phyloP scores from a whole-genome alignment of 2,113 vertebrate genomes.

The Haemorhous mexicanus region DNA sequence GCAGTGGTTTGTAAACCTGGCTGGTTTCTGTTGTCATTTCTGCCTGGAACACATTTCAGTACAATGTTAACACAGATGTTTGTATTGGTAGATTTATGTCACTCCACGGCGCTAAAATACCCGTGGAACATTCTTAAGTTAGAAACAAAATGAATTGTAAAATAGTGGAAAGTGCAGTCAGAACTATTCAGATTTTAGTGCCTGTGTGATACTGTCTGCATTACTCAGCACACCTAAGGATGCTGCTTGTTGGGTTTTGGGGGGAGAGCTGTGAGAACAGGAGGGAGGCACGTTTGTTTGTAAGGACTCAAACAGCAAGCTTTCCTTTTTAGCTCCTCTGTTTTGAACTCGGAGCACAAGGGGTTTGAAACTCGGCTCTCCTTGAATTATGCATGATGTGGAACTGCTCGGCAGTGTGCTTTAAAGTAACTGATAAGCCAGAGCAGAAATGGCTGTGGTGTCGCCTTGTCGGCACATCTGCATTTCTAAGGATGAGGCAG shows the following conservation, averaged over 20 bases:
- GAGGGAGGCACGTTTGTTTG: background rate
- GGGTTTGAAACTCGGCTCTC: background rate
- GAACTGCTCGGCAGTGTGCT: background rate
- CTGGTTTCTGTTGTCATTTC: background rate
- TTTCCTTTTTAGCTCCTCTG: background rate
- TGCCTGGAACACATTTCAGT: background rate
- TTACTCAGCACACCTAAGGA: background rate
- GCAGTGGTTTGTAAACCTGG: background rate
- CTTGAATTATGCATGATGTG: background rate
- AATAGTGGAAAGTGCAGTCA: background rate
- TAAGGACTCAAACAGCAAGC: background rate
- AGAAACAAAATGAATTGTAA: background rate
- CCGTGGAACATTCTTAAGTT: background rate
- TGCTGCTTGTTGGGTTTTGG: background rate
- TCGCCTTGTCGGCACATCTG: background rate
- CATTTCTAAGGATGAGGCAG: constrained; percentile 17
- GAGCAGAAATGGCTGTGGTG: background rate
- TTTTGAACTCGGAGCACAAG: background rate
- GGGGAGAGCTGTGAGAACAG: background rate
- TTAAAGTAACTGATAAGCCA: background rate
- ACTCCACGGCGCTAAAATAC: background rate
- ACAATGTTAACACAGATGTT: background rate
- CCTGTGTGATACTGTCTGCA: background rate
- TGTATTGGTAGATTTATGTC: background rate
- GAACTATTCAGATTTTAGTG: background rate